Base-by-base conservation (phyloP, 2,113 vertebrate species). In the Rhadina sibilatrix region DNA sequence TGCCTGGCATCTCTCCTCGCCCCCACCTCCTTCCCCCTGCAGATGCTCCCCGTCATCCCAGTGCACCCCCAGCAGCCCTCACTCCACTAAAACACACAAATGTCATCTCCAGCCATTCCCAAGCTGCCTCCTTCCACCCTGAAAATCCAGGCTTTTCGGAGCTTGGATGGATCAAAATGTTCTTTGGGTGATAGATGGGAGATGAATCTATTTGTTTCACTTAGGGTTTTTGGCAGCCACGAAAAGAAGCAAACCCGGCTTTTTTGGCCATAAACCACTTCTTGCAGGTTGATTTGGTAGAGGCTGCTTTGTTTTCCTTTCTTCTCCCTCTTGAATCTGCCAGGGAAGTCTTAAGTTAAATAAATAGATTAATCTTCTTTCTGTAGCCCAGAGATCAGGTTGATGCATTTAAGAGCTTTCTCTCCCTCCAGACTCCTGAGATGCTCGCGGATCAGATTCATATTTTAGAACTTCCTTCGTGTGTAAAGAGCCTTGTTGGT, bases 301-400 rank as follows among this genome's bases (percentile, higher is more conserved):
- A 77, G 37, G 33, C 49, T 40, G 49, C 69, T 87, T 78, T 74
- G 77, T 93, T 85, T 94, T 71, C 63, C 53, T 81, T 95, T 90
- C 77, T 87, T 80, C 77, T 72, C 40, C 71, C 63, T 83, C 80
- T 83, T 49, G 12, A 31, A 96, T 90, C 93, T 90, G 90, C 95
- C 86, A 87, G 68, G 79, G 74, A 40, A 40, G 33, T 86, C 28
- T 27, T 27, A 49, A 61, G 74, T 88, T 89, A 85, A 94, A 97
- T 95, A 93, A 89, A 97, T 93, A 97, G 81, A 96, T 83, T 83
- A 68, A 82, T 87, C 92, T 69, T 53, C 75, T 47, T 87, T 35
- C 52, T 90, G 76, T 54, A 68, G 86, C 87, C 71, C 91, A 79
- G 88, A 91, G 93, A 86, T 65, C 28, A 52, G 88, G 93, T 74